phyloP scores from a whole-genome alignment of 2,888 invertebrate species.

The Conops quadrifasciatus region DNA sequence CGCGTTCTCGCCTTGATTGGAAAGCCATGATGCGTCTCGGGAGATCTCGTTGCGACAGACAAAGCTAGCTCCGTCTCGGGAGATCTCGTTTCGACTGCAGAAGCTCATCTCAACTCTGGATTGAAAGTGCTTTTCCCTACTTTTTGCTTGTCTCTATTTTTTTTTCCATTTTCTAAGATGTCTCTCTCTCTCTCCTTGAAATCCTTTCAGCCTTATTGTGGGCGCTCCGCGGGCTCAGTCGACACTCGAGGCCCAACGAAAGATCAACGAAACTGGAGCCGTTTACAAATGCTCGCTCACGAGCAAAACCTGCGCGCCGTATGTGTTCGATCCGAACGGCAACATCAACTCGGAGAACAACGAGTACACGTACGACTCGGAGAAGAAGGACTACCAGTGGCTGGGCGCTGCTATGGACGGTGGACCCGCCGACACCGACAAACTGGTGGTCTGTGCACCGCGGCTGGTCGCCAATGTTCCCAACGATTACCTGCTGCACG shows the following conservation, averaged over 20 bases:
- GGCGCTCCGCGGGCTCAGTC: slow-evolving; percentile 70
- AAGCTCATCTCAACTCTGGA: no score
- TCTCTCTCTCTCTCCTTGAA: background rate
- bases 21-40: no score
- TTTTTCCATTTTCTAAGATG: background rate
- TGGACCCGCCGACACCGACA: slow-evolving; percentile 61
- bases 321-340: slow-evolving; percentile 62
- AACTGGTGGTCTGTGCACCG: slow-evolving; percentile 65
- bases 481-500: slow-evolving; percentile 62
- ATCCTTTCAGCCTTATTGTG: slow-evolving; percentile 65
- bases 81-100: no score
- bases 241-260: slow-evolving; percentile 58
- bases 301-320: slow-evolving; percentile 59
- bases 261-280: slow-evolving; percentile 67
- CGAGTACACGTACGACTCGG: slow-evolving; percentile 59
- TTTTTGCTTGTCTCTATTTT: background rate
- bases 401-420: slow-evolving; percentile 68
- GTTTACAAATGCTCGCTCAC: slow-evolving; percentile 66
- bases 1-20: no score
- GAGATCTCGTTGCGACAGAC: no score
- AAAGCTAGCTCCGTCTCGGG: no score
- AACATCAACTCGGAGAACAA: slow-evolving; percentile 52
- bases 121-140: no score
- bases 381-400: slow-evolving; percentile 66
- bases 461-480: slow-evolving; percentile 55